These are phyloP conservation scores for Pseudococcus jackbeardsleyi DNA, from an alignment of 2,888 invertebrate genomes.

Conservation along the genomic window DNA sequence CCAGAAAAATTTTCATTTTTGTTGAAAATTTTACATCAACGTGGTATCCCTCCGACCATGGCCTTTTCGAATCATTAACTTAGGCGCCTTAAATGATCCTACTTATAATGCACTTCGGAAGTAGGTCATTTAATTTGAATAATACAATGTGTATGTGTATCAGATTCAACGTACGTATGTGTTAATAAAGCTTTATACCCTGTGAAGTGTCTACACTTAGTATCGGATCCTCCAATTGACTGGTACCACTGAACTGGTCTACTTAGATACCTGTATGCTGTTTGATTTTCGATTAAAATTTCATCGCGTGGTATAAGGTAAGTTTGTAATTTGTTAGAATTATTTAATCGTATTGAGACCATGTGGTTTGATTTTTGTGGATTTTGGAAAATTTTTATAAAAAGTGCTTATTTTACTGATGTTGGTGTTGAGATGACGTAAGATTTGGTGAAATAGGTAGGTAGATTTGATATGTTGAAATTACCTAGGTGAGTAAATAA, in stretches of 20 bases:
- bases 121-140: constrained; percentile 63
- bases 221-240: constrained; percentile 51
- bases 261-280: constrained; percentile 41
- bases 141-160: constrained; percentile 48
- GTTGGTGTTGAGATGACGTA: too few relatives aligned
- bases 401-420: too few relatives aligned
- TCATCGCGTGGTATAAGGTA: constrained; percentile 27
- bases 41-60: background rate
- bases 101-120: constrained; percentile 55
- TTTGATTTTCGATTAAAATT: constrained; percentile 1
- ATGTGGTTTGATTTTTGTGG: background rate
- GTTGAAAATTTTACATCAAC: background rate
- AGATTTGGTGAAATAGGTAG: too few relatives aligned
- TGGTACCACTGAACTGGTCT: constrained; percentile 57
- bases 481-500: too few relatives aligned
- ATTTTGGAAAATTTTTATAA: background rate
- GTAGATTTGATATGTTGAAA: too few relatives aligned
- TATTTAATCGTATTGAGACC: background rate
- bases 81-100: constrained; percentile 26
- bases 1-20: background rate
- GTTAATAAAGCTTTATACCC: constrained; percentile 51
- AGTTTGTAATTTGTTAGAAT: background rate
- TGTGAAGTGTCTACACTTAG: constrained; percentile 13
- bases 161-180: constrained; percentile 14
- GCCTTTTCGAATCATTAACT: constrained; percentile 45